A percentile compares a stretch with the other conserved stretches of the same genome.
Conservation (phyloP, 2,113 vertebrate genomes). For the Rousettus leschenaultii region DNA sequence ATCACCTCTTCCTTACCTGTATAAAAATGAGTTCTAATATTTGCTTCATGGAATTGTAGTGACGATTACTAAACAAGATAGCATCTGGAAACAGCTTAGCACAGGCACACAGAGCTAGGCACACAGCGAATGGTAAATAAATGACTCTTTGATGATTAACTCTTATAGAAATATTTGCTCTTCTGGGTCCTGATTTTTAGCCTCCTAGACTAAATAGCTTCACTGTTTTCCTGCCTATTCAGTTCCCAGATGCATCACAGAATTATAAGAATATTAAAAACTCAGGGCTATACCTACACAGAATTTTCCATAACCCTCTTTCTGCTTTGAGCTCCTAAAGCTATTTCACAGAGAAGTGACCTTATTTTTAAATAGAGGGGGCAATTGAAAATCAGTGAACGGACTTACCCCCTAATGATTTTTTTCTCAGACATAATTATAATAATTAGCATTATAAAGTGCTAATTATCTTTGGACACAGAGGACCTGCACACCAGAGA, state of each 20-base stretch:
- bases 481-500: slow-evolving; percentile 85
- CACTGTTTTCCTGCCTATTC: not conserved
- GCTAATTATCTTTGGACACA: slow-evolving; percentile 89
- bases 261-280: slow-evolving; percentile 55
- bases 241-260: slow-evolving; percentile 49
- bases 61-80: not conserved
- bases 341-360: slow-evolving; percentile 85
- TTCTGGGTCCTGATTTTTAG: not conserved
- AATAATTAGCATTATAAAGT: slow-evolving; percentile 90
- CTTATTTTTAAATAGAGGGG: slow-evolving; percentile 89
- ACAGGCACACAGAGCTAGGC: not conserved
- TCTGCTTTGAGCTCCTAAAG: slow-evolving; percentile 77
- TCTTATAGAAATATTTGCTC: not conserved
- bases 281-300: slow-evolving; percentile 66
- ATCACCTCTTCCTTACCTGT: not conserved
- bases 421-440: slow-evolving; percentile 90
- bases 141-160: not conserved
- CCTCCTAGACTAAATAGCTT: slow-evolving; percentile 44
- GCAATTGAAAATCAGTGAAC: slow-evolving; percentile 88
- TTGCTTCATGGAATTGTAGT: not conserved
- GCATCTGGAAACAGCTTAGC: not conserved
- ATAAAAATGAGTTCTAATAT: not conserved
- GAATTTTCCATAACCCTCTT: slow-evolving; percentile 71
- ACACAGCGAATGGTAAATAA: not conserved
- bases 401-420: slow-evolving; percentile 88